Percentiles rank a stretch among this genome's conserved stretches.
phyloP scores from a whole-genome alignment of 2,888 invertebrate genomes.

The Anoplius nigerrimus region DNA sequence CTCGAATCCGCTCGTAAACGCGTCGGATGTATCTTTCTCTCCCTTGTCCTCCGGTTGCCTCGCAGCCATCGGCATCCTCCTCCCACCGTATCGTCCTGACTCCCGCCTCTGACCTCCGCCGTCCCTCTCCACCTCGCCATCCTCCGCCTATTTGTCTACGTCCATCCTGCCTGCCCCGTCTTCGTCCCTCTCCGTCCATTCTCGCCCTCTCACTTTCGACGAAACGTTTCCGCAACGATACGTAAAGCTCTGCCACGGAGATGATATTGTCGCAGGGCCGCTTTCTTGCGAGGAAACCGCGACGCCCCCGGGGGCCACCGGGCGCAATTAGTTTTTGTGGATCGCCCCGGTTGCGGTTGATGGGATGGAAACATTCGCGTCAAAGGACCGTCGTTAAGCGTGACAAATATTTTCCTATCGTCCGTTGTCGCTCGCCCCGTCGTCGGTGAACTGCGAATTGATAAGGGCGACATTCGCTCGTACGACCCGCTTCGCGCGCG shows the following conservation, averaged over 20 bases:
- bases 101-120: neutral
- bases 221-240: slow-evolving; percentile 4
- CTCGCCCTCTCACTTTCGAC: slow-evolving; percentile 3
- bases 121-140: neutral
- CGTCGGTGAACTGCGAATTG: neutral
- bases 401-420: slow-evolving; percentile 1
- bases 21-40: neutral
- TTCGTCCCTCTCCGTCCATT: neutral
- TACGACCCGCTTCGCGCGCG: neutral
- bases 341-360: slow-evolving; percentile 31
- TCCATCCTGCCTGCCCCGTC: too few species aligned
- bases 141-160: neutral
- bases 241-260: neutral
- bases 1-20: neutral
- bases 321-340: slow-evolving; percentile 28
- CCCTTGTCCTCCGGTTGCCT: neutral
- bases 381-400: slow-evolving; percentile 19
- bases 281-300: neutral
- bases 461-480: neutral
- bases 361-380: slow-evolving; percentile 26
- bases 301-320: slow-evolving; percentile 22
- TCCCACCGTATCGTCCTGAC: neutral
- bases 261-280: neutral
- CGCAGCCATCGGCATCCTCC: too few species aligned
- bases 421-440: slow-evolving; percentile 8